Percentiles rank a stretch among this genome's conserved stretches.
phyloP scores from a whole-genome alignment of 2,113 vertebrate species.

The Oxyura jamaicensis region DNA sequence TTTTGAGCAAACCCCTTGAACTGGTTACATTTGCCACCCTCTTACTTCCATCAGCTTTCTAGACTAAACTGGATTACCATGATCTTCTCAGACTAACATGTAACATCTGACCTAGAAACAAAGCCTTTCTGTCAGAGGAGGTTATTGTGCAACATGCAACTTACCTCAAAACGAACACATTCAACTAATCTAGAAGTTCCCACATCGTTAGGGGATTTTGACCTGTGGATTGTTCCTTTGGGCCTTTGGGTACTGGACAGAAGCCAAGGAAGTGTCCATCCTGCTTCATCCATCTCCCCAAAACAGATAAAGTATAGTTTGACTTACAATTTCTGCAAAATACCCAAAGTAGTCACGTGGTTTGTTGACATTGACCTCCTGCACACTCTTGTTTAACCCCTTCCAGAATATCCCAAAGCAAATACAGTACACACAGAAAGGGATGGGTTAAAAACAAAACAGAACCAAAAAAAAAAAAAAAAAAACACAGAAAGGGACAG shows the following conservation, averaged over 20 bases:
- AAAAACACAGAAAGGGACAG: not conserved
- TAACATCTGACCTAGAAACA: not conserved
- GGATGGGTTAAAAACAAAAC: not conserved
- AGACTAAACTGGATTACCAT: not conserved
- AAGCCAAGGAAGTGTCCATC: accelerated
- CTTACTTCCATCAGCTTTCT: not conserved
- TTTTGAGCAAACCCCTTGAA: not conserved
- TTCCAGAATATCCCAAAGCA: not conserved
- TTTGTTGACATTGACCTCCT: not conserved
- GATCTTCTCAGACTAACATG: not conserved
- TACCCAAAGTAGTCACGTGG: not conserved
- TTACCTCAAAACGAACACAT: not conserved
- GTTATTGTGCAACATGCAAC: not conserved
- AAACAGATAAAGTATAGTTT: not conserved
- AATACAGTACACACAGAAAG: not conserved
- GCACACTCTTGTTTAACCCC: not conserved
- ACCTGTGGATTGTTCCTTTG: not conserved
- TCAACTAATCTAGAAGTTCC: not conserved
- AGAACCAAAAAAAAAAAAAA: too few relatives aligned
- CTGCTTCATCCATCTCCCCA: not conserved
- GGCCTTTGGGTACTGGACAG: accelerated
- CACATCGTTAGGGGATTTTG: not conserved
- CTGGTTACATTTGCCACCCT: not conserved
- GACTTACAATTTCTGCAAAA: not conserved
- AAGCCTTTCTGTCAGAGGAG: not conserved